A percentile compares a stretch with the other conserved stretches of the same genome.
These are phyloP conservation scores for Drosophila koepferae DNA, from an alignment of 2,888 invertebrate species.

Conservation along the genomic window DNA sequence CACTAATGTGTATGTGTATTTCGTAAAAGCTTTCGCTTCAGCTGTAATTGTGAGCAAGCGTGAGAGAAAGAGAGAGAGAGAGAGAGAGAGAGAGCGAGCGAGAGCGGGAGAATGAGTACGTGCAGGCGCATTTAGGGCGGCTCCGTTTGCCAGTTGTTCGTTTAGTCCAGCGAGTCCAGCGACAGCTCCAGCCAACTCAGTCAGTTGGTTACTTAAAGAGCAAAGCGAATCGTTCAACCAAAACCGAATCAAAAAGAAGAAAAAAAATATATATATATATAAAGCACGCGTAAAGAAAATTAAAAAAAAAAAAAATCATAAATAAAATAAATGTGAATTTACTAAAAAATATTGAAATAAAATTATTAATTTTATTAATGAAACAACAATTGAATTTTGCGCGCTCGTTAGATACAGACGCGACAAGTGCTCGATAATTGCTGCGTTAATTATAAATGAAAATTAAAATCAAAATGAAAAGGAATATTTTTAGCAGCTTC, in stretches of 20 bases:
- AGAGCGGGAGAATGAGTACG: slow-evolving; percentile 6
- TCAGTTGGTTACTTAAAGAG: slow-evolving; percentile 53
- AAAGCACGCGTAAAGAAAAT: slow-evolving; percentile 33
- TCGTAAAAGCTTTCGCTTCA: slow-evolving; percentile 39
- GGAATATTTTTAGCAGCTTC: slow-evolving; percentile 10
- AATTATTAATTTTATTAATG: not conserved
- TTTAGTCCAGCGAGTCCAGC: slow-evolving; percentile 54
- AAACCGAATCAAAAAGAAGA: not conserved
- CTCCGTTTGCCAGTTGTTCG: slow-evolving; percentile 49
- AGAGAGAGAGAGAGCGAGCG: too few species aligned
- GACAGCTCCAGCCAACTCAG: slow-evolving; percentile 54
- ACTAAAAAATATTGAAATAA: not conserved
- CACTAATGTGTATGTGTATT: slow-evolving; percentile 59
- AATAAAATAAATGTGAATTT: not conserved
- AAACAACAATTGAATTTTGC: slow-evolving; percentile 37
- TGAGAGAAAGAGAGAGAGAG: not conserved
- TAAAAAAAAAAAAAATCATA: not conserved
- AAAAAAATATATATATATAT: slow-evolving; percentile 1
- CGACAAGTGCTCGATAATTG: slow-evolving; percentile 61
- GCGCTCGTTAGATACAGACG: slow-evolving; percentile 26
- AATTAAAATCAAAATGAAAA: slow-evolving; percentile 21
- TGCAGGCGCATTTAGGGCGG: slow-evolving; percentile 56
- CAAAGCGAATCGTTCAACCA: slow-evolving; percentile 38
- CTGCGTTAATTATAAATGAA: slow-evolving; percentile 30
- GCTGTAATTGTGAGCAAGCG: slow-evolving; percentile 10